A percentile compares a stretch with the other conserved stretches of the same genome.
phyloP scores from a whole-genome alignment of 2,888 invertebrate genomes.

The Dilophus febrilis region DNA sequence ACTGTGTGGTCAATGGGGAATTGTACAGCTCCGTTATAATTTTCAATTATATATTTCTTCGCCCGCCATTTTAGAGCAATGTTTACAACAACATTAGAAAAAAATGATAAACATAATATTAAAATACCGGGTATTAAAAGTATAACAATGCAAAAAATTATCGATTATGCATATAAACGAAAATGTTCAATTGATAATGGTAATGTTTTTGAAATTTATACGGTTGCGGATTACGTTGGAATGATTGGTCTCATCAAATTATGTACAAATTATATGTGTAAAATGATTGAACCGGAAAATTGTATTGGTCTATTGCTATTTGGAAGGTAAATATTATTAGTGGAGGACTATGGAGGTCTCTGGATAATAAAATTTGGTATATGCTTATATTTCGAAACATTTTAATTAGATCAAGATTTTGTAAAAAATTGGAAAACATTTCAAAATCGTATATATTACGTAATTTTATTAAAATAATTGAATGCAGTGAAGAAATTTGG shows the following conservation, averaged over 20 bases:
- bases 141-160: slow-evolving; percentile 56
- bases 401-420: slow-evolving; percentile 52
- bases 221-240: slow-evolving; percentile 76
- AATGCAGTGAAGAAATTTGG: slow-evolving; percentile 57
- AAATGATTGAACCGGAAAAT: slow-evolving; percentile 53
- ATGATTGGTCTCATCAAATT: slow-evolving; percentile 64
- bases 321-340: slow-evolving; percentile 55
- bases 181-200: slow-evolving; percentile 54
- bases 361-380: too few relatives aligned
- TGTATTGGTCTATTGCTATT: slow-evolving; percentile 74
- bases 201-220: slow-evolving; percentile 66
- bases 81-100: slow-evolving; percentile 68
- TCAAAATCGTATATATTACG: slow-evolving; percentile 55
- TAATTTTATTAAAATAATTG: slow-evolving; percentile 57
- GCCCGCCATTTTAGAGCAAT: slow-evolving; percentile 53
- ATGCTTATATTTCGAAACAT: too few relatives aligned
- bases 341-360: too few relatives aligned
- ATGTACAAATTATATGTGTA: slow-evolving; percentile 60
- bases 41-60: too few relatives aligned
- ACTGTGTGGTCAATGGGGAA: too few relatives aligned
- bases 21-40: too few relatives aligned
- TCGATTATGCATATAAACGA: slow-evolving; percentile 74
- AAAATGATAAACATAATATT: slow-evolving; percentile 50
- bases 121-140: slow-evolving; percentile 60
- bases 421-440: slow-evolving; percentile 48